phyloP scores from a whole-genome alignment of 1,140 invertebrate species.

The Potamilus streckersoni region DNA sequence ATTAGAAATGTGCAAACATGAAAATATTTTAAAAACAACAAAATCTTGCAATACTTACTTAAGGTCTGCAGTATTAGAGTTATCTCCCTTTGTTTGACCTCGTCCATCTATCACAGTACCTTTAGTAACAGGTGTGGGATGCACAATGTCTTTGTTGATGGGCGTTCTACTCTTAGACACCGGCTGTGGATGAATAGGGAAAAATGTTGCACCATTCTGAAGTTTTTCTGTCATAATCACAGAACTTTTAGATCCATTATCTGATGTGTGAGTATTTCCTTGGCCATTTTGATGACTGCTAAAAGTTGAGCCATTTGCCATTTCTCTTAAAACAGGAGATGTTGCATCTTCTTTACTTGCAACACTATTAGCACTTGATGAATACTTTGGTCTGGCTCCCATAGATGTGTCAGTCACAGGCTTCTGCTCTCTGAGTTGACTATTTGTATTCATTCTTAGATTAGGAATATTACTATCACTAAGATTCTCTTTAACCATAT shows the following conservation, averaged over 20 bases:
- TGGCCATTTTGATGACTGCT: conserved; percentile 1
- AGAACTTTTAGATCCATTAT: conserved; percentile 14
- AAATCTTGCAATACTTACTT: conserved; percentile 21
- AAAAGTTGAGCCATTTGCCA: neutral
- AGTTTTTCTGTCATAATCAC: conserved; percentile 44
- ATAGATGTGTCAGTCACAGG: no score
- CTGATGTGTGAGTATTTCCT: conserved; percentile 16
- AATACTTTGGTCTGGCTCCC: no score
- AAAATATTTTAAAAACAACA: neutral
- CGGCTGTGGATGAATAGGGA: conserved; percentile 61
- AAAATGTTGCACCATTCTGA: conserved; percentile 49
- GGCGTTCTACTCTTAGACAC: conserved; percentile 29
- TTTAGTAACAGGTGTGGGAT: conserved; percentile 34
- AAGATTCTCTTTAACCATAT: no score
- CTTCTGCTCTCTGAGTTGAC: no score
- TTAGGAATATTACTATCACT: no score
- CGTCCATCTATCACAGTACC: conserved; percentile 4
- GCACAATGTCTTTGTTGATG: conserved; percentile 35
- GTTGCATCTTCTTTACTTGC: neutral
- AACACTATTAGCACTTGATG: conserved; percentile 2
- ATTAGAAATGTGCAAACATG: no score
- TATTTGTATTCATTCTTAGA: no score
- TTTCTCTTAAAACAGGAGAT: conserved; percentile 13
- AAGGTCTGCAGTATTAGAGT: conserved; percentile 7
- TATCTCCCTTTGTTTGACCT: neutral